phyloP scores from a whole-genome alignment of 2,113 vertebrate genomes.

The Cavia porcellus region DNA sequence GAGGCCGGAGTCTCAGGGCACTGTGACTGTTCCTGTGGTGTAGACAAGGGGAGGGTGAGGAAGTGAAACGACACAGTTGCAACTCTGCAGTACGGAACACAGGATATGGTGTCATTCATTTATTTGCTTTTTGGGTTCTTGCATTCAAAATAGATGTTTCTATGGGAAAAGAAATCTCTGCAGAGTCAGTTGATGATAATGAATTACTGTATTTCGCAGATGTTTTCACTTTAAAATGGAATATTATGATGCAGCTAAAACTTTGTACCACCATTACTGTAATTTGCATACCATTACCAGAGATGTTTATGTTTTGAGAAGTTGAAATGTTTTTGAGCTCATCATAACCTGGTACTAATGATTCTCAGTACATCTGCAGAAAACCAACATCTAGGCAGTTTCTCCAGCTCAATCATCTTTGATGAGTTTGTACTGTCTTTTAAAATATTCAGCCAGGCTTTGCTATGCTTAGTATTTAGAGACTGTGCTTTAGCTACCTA shows the following conservation, averaged over 20 bases:
- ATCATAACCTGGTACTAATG: slow-evolving; percentile 84
- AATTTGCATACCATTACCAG: slow-evolving; percentile 87
- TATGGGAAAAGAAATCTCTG: slow-evolving; percentile 40
- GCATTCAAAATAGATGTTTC: slow-evolving; percentile 62
- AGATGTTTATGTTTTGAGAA: slow-evolving; percentile 87
- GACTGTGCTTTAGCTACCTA: slow-evolving; percentile 56
- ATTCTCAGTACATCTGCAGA: slow-evolving; percentile 84
- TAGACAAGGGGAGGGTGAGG: not conserved
- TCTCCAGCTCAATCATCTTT: slow-evolving; percentile 79
- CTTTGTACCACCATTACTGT: slow-evolving; percentile 81
- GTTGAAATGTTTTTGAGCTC: slow-evolving; percentile 85
- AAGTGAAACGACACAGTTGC: not conserved
- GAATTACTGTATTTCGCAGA: slow-evolving; percentile 83
- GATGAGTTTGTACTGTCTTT: slow-evolving; percentile 80
- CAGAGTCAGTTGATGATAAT: slow-evolving; percentile 78
- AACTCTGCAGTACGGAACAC: not conserved
- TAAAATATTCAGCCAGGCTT: slow-evolving; percentile 71
- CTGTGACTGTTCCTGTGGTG: not conserved
- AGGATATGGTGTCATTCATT: slow-evolving; percentile 26
- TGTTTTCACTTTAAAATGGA: slow-evolving; percentile 87
- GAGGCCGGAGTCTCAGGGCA: not conserved
- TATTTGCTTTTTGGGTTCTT: slow-evolving; percentile 52
- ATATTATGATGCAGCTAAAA: slow-evolving; percentile 85
- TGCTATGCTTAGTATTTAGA: slow-evolving; percentile 64
- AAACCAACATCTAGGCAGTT: slow-evolving; percentile 81